Base-by-base conservation (phyloP, 1,140 invertebrate genomes). In the Drosophila athabasca region DNA sequence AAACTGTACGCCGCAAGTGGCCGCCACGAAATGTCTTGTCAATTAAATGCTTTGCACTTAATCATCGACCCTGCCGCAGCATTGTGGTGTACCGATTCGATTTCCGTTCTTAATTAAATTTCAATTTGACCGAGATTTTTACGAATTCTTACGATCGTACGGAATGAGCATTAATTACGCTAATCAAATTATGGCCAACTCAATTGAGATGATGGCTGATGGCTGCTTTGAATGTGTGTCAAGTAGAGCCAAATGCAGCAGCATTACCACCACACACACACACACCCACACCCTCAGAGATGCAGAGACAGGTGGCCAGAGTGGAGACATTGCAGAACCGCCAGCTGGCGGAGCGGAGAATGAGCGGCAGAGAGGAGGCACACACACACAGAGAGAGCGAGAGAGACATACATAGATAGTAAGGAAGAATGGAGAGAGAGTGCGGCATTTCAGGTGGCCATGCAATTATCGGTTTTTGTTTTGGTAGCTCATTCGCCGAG, bases 381-480 rank as follows among this genome's bases (percentile, higher is more conserved):
- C 22, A 35, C 24, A 24, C 8, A 24, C 24, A 24, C 24, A 24
- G 24, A 24, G 24, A 22, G 45, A 54, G 57, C 22, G 41, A 39
- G 51, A 60, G 46, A 49, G 51, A 46, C n/a, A 45, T 48, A 22
- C 11, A 35, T n/a, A 43, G 49, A 73, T 41, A 67, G 62, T 62
- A 13, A 11, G 26, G 17, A n/a, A 49, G 44, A 50, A 57, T 9
- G 31, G 66, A 54, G 57, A 54, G 57, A 22, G 41, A 67, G 62
- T 62, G 24, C 24, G 41, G 17, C 13, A 11, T 73, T 73, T 61
- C 62, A 76, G 68, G 81, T 76, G 74, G 65, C 66, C 58, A n/a
- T 88, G 83, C 83, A 83, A 88, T 87, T 87, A 88, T 87, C 62
- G 39, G 83, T 88, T 87, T 73, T 87, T 87, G 83, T 87, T 87